Evolutionary conservation across 2,888 invertebrate genomes (phyloP).

Genomic region (Xanthorhoe spadicearia): DNA sequence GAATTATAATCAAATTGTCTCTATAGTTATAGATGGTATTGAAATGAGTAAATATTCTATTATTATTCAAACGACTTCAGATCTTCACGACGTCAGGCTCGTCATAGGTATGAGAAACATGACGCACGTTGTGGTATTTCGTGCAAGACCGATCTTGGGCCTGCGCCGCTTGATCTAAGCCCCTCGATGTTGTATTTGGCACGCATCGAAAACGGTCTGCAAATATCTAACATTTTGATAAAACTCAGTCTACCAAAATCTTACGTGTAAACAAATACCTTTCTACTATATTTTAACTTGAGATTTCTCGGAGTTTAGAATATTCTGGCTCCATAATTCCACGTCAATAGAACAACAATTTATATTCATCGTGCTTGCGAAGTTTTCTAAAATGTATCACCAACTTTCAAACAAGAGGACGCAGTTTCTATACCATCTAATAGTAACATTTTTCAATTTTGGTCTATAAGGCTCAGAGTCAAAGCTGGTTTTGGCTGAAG

Average conservation of each 20-base stretch:
- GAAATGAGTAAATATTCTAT: too few species aligned
- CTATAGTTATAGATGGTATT: too few species aligned
- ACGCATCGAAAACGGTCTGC: too few species aligned
- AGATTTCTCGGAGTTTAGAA: slow-evolving; percentile 7
- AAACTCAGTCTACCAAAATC: too few species aligned
- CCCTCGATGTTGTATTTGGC: too few species aligned
- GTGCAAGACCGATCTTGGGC: background rate
- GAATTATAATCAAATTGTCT: too few species aligned
- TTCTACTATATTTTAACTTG: slow-evolving; percentile 6
- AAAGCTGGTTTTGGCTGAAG: slow-evolving; percentile 18
- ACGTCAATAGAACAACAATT: slow-evolving; percentile 36
- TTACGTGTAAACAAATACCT: too few species aligned
- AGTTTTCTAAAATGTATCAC: slow-evolving; percentile 48
- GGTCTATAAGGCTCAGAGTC: slow-evolving; percentile 7
- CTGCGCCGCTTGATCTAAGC: background rate
- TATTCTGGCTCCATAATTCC: slow-evolving; percentile 26
- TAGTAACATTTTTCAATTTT: slow-evolving; percentile 16
- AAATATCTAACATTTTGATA: too few species aligned
- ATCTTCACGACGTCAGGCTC: background rate
- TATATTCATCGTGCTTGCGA: slow-evolving; percentile 34
- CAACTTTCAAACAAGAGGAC: slow-evolving; percentile 53
- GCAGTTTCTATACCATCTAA: slow-evolving; percentile 31
- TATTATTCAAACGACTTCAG: background rate
- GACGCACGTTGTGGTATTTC: background rate
- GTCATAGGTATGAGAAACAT: background rate